phyloP scores from a whole-genome alignment of 2,797 vertebrate species.

The Anguilla marmorata region DNA sequence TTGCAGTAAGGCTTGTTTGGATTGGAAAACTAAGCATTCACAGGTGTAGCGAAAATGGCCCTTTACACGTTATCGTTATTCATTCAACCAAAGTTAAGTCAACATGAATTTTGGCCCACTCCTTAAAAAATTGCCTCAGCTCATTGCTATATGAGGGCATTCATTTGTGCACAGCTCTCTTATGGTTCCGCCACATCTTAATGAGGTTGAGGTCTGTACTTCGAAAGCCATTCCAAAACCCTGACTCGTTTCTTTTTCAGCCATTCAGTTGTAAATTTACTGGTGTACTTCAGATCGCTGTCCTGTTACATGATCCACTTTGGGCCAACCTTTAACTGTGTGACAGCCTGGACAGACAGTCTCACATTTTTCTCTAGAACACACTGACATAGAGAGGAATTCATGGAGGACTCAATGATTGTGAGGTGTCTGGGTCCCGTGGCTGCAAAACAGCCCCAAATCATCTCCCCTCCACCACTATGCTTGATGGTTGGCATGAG shows the following conservation, averaged over 20 bases:
- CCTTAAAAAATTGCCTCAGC: not conserved
- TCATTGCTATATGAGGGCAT: not conserved
- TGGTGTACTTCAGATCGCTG: too few relatives aligned
- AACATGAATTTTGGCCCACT: not conserved
- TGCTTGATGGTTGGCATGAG: not conserved
- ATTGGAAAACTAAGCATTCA: too few relatives aligned
- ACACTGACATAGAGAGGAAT: not conserved
- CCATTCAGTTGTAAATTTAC: not conserved
- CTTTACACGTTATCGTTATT: not conserved
- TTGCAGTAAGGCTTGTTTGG: too few relatives aligned
- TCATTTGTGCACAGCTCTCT: not conserved
- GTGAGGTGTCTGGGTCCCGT: not conserved
- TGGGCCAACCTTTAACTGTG: not conserved
- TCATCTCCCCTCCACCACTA: not conserved
- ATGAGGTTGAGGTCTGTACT: not conserved
- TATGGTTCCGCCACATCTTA: not conserved
- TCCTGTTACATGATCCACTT: not conserved
- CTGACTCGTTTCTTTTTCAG: not conserved
- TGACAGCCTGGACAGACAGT: too few relatives aligned
- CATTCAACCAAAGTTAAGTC: not conserved
- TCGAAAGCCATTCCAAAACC: not conserved
- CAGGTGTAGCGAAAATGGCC: too few relatives aligned
- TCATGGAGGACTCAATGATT: not conserved
- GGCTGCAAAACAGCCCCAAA: too few relatives aligned
- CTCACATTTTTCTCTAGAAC: too few relatives aligned